Base-by-base conservation (phyloP, 2,113 vertebrate genomes). In the Triplophysa siluroides region DNA sequence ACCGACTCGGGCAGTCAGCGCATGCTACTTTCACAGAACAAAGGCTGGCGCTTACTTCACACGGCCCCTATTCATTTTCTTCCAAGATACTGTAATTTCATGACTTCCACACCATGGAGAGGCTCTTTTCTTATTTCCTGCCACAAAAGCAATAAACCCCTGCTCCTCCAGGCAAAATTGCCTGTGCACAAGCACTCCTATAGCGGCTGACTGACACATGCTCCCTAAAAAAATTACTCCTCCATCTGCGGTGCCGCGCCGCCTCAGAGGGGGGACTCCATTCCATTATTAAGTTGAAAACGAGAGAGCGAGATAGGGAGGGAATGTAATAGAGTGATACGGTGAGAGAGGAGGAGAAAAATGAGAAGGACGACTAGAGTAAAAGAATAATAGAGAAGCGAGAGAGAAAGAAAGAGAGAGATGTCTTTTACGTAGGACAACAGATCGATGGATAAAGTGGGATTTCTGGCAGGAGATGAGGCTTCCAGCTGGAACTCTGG, bases 231-330 rank as follows among this genome's bases (percentile, higher is more conserved):
- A 90, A 86, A 90, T 88, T 88, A 88, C 86, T 87, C 79, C 83
- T 86, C 85, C 86, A 83, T 85, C 81, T 83, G 83, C 84, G 64
- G 87, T 85, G 86, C 91, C 74, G 83, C 87, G 81, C 71, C 65
- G 82, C 85, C 88, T 88, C 84, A 80, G 82, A 90, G 89, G 87
- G 83, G 50, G 78, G 52, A 86, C 88, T 89, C 87, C 79, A 87
- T 87, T 89, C 88, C 83, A 87, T 90, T 92, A 92, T 92, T 89
- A 91, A 90, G 89, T 90, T 90, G 88, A 89, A 90, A 91, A 88
- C 86, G 85, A 89, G 86, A 90, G 85, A 85, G 79, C 81, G 80
- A 76, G 70, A 67, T 78, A 78, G 64, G 29, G 76, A 65, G 78
- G 45, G 73, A 78, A 50, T 21, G 80, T 54, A 78, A 74, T 72